Evolutionary conservation across 2,888 invertebrate genomes (phyloP), one percentile per base, ranked within the genome.

Genomic region (Lydus trimaculatus): DNA sequence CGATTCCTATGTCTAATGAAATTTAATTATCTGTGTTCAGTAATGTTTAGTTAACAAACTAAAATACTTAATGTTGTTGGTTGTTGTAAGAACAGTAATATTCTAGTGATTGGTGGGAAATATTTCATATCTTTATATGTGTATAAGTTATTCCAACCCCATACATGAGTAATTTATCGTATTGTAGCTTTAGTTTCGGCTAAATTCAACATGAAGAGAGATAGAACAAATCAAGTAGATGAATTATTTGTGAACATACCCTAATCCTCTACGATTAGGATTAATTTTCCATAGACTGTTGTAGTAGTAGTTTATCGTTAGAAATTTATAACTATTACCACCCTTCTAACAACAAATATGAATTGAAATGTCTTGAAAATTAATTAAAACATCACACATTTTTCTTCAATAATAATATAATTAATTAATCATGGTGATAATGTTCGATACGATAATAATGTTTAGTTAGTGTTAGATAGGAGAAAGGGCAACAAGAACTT

Each of bases 401-500:
- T n/a, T 43, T n/a, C 13, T 43, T 43, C 43, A 17, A 28, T 4
- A 28, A 28, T 28, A 2, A 28, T 28, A 28, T n/a, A n/a, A n/a
- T 3, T 28, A 28, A 28, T 28, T 28, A 28, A 28, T 28, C 28
- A 28, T 28, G 2, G 28, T 28, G 28, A 28, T 28, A 28, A 28
- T 28, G 4, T 28, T 28, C 28, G 28, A 28, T 28, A 28, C 28
- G 28, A 28, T 28, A n/a, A 28, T 28, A 28, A 28, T 28, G 28
- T 28, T 28, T 31, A 31, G 61, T 66, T 36, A 56, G 60, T 33
- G 28, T 66, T 28, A 33, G 39, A 58, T 61, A 52, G 59, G 58
- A 56, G 31, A 36, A 48, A 66, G 66, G 67, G 69, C 71, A 63
- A 69, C 71, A 72, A 71, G 64, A 58, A 65, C 67, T 63, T 39